These are phyloP conservation scores for Agonopterix heracliana DNA, from an alignment of 2,888 invertebrate species.

Conservation along the genomic window DNA sequence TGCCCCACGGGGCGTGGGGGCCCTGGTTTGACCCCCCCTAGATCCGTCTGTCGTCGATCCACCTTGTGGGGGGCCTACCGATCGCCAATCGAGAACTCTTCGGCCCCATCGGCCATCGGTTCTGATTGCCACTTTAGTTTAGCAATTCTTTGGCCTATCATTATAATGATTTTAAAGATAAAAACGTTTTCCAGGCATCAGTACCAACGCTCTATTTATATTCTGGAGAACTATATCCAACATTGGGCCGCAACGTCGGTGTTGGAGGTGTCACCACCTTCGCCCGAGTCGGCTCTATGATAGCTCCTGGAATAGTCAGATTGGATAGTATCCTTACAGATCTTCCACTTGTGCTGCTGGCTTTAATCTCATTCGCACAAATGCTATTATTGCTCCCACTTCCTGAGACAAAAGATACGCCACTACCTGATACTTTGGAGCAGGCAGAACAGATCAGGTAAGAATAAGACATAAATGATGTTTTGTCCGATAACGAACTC, in stretches of 20 bases:
- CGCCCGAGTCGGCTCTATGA: slow-evolving; percentile 86
- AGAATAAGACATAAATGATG: slow-evolving; percentile 7
- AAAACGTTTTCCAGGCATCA: slow-evolving; percentile 56
- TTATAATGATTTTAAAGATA: too few species aligned
- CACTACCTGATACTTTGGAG: slow-evolving; percentile 71
- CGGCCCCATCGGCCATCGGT: too few species aligned
- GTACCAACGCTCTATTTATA: slow-evolving; percentile 80
- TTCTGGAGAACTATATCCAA: slow-evolving; percentile 87
- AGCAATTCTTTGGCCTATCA: too few species aligned
- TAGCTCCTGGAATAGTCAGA: slow-evolving; percentile 58
- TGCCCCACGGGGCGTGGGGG: too few species aligned
- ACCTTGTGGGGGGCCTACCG: too few species aligned
- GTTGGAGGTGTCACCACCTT: slow-evolving; percentile 85
- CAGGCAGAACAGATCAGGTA: slow-evolving; percentile 50
- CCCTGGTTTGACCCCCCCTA: too few species aligned
- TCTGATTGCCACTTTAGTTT: too few species aligned
- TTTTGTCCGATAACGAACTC: slow-evolving; percentile 1
- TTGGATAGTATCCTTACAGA: slow-evolving; percentile 37
- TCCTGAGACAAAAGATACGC: slow-evolving; percentile 61
- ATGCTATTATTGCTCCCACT: slow-evolving; percentile 49
- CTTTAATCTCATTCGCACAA: slow-evolving; percentile 42
- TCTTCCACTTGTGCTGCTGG: slow-evolving; percentile 48
- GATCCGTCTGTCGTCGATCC: too few species aligned
- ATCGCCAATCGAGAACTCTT: too few species aligned
- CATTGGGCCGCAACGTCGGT: slow-evolving; percentile 84